Evolutionary conservation across 1,140 invertebrate species (phyloP).

Genomic region (Meloidogyne exigua): DNA sequence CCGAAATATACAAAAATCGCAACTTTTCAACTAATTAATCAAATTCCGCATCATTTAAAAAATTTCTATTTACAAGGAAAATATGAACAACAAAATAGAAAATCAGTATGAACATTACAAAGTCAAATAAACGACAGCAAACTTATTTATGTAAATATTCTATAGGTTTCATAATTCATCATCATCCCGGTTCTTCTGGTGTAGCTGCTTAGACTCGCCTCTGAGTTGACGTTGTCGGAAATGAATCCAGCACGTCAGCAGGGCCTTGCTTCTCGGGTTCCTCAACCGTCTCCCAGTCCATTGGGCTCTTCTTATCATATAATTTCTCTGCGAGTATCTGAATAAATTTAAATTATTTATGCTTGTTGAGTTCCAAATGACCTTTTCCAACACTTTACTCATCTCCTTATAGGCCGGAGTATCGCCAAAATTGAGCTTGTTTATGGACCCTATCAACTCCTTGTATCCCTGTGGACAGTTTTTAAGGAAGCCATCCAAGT

Average conservation of each 20-base stretch:
- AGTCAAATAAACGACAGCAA: neutral
- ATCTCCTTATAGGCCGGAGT: neutral
- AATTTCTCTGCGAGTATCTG: neutral
- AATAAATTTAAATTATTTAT: neutral
- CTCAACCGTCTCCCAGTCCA: neutral
- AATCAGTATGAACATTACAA: neutral
- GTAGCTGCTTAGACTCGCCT: neutral
- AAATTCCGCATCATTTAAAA: too few species aligned
- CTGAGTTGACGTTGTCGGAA: neutral
- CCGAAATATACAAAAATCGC: too few species aligned
- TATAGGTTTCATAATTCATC: neutral
- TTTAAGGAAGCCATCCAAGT: neutral
- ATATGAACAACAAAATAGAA: too few species aligned
- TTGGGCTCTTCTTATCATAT: neutral
- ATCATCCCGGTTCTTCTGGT: neutral
- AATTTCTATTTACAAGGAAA: too few species aligned
- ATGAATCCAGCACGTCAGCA: neutral
- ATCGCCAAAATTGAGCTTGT: neutral
- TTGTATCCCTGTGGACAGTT: slow-evolving; percentile 1
- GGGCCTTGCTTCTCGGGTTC: neutral
- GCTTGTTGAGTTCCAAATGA: neutral
- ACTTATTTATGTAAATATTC: neutral
- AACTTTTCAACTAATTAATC: too few species aligned
- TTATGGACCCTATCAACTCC: neutral
- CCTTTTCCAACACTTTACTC: neutral